Base-by-base conservation (phyloP, 2,888 invertebrate genomes). In the Diplazon laetatorius region DNA sequence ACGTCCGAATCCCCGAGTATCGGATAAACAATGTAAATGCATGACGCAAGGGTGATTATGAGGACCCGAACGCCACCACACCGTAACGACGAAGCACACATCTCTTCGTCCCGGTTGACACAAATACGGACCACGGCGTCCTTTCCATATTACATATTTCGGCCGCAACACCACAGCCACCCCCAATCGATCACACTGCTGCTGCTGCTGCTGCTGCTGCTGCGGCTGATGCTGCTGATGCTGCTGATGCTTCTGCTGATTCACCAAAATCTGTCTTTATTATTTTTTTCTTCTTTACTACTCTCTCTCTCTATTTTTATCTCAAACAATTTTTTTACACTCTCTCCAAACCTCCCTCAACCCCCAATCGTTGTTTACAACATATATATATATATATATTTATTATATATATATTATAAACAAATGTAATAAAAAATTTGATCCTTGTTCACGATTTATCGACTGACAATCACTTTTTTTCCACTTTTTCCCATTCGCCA, bases 1-100 rank as follows among this genome's bases (percentile, higher is more conserved):
- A 87, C 82, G 82, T 89, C 89, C 82, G 90, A 87, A 73, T 83
- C 82, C 73, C 87, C 90, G 78, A 85, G 82, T 77, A 79, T 87
- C 80, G 84, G 82, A 77, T 80, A 83, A 59, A 82, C 85, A 65
- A 87, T 81, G 71, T 86, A 77, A 80, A 87, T 68, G 83, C 87
- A 82, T 80, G 85, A 85, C 63, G 83, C 83, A 71, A 88, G 65
- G 57, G 86, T 52, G 70, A 84, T 77, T 82, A 85, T 84, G 66
- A 87, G 74, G 72, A 87, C 69, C 60, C 85, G 83, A 69, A 82
- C 79, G 81, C 79, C 79, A 69, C 80, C 81, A 63, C 63, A 80
- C 76, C 72, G 83, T 80, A 78, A 82, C 78, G 76, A 81, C 69
- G 75, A 76, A 71, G 78, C 71, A 66, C 78, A 81, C 85, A 83